These are phyloP conservation scores for Antennarius maculatus DNA, from an alignment of 2,797 vertebrate genomes.

Conservation along the genomic window DNA sequence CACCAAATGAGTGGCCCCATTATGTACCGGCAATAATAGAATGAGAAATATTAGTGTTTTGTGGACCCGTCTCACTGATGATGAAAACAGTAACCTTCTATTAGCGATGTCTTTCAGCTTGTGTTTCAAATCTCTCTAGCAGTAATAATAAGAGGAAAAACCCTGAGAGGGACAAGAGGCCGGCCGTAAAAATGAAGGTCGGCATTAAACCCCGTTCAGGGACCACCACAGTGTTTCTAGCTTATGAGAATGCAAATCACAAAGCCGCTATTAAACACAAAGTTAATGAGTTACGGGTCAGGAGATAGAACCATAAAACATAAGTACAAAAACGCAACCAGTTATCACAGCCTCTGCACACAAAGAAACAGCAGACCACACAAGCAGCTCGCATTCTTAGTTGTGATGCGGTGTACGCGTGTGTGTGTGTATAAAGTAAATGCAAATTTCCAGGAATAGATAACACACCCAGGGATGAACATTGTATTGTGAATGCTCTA, in stretches of 20 bases:
- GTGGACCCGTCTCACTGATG: not conserved
- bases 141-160: conserved; percentile 1
- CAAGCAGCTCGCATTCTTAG: not conserved
- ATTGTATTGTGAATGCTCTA: not conserved
- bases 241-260: conserved; percentile 43
- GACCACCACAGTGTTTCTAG: not conserved
- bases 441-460: conserved; percentile 7
- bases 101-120: not conserved
- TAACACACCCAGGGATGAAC: conserved; percentile 4
- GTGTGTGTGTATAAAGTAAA: not conserved
- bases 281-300: conserved; percentile 59
- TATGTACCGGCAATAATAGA: conserved; percentile 4
- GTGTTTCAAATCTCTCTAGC: conserved; percentile 7
- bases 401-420: conserved; percentile 2
- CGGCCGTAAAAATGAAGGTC: conserved; percentile 39
- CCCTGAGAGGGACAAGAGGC: not conserved
- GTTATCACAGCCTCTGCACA: conserved; percentile 1
- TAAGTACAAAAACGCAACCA: conserved; percentile 1
- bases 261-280: conserved; percentile 24
- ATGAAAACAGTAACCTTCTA: not conserved
- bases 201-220: conserved; percentile 14
- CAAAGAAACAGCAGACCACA: not conserved
- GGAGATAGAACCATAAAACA: conserved; percentile 49
- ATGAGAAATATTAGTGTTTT: not conserved
- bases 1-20: not conserved